Evolutionary conservation across 2,888 invertebrate species (phyloP).

Genomic region (Abrostola triplasia): DNA sequence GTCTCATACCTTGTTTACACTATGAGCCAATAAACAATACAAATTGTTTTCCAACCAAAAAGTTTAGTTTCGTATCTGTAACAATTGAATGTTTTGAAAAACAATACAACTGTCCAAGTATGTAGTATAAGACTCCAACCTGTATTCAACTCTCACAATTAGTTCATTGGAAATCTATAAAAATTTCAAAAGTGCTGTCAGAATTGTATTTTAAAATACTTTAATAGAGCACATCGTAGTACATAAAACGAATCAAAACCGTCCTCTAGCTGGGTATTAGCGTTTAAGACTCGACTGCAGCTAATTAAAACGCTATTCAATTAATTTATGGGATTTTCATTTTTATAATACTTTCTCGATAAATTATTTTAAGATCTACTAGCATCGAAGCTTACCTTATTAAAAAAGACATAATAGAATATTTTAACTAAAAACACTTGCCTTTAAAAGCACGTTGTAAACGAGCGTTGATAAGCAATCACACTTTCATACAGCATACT

Average conservation of each 20-base stretch:
- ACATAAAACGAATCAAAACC: slow-evolving; percentile 23
- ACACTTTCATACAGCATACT: no score
- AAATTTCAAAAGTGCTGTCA: background rate
- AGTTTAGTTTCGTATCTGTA: slow-evolving; percentile 6
- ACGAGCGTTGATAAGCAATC: no score
- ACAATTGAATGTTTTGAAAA: slow-evolving; percentile 9
- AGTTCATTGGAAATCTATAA: slow-evolving; percentile 25
- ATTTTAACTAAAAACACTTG: no score
- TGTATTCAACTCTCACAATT: slow-evolving; percentile 25
- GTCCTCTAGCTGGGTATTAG: slow-evolving; percentile 22
- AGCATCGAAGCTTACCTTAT: no score
- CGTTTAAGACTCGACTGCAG: slow-evolving; percentile 17
- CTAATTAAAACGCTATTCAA: slow-evolving; percentile 39
- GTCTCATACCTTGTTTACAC: slow-evolving; percentile 37
- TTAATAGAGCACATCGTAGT: slow-evolving; percentile 14
- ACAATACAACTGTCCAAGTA: slow-evolving; percentile 16
- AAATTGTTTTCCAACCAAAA: slow-evolving; percentile 14
- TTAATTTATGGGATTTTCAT: slow-evolving; percentile 16
- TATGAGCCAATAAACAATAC: slow-evolving; percentile 8
- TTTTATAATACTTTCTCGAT: no score
- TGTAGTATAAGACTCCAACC: slow-evolving; percentile 17
- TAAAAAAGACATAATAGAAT: no score
- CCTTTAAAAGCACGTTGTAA: no score
- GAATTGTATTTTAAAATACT: slow-evolving; percentile 19
- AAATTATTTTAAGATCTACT: no score